Evolutionary conservation across 2,797 vertebrate species (phyloP), one percentile per base, ranked within the genome.

Genomic region (Myoxocephalus aenaeus): DNA sequence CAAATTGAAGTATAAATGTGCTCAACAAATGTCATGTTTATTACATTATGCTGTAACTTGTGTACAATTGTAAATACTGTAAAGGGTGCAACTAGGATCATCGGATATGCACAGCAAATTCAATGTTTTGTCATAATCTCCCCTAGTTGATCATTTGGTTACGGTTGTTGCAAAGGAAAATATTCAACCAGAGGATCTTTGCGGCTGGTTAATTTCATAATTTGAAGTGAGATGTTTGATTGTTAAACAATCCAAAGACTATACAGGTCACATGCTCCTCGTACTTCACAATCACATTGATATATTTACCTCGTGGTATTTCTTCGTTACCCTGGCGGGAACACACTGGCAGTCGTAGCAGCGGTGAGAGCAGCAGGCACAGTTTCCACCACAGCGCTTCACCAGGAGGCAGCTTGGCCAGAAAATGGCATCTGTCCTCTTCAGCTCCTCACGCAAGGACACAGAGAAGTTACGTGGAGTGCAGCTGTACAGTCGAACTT

Each of bases 401-500:
- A 99, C 98, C 94, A 99, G 94, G 78, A 99, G 95, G 85, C 98
- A 99, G 87, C 96, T 94, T 1, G 98, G 98, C 98, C 98, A 99
- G 95, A 98, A 99, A 93, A 99, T 98, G 87, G 94, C 96, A 57
- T 99, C 98, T 0, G 98, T 99, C 87, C 97, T 94, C 91, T 96
- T 97, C 44, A 99, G 93, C 92, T 99, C 98, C 92, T 99, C 98
- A 27, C 98, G 93, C 86, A 99, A 86, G 1, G 97, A 97, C 64
- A 99, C 97, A 0, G 98, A 99, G 90, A 97, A 97, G 95, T 99
- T 99, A 17, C 98, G 96, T 0, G 98, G 98, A 0, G 98, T 99
- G 90, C 98, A 99, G 79, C 98, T 99, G 85, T 99, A 99, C 3
- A 99, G 92, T 34, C 90, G 93, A 18, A 97, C 97, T 68, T 99